Base-by-base conservation (phyloP, 2,888 invertebrate species). In the Mantis religiosa region DNA sequence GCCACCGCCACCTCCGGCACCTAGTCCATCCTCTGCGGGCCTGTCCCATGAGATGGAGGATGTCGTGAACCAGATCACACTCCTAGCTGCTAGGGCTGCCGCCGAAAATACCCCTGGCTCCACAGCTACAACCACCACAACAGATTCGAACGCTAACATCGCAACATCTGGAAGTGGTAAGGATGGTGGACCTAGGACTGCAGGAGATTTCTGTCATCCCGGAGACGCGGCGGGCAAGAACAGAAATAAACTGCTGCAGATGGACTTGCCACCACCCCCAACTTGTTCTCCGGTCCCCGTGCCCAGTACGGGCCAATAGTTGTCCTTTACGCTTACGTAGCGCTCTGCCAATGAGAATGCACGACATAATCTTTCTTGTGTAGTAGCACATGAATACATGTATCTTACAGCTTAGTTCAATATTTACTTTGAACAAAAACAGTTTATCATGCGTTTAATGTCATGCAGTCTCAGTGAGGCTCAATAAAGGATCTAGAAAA, bases 1-100 rank as follows among this genome's bases (percentile, higher is more conserved):
- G 20, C 89, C 89, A 15, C 89, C 89, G 71, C 90, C 89, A 84
- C 89, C 89, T 84, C 89, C 91, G 25, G 91, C 90, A 82, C 82
- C 91, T 91, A 93, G 93, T 84, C 93, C 93, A 89, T 95, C 96
- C 27, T 93, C 93, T 87, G 92, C 93, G 27, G 93, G 93, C 34
- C 94, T 97, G 86, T 95, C 95, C 90, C 96, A 97, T 93, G 96
- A 97, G 93, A 97, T 97, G 96, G 97, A 97, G 93, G 96, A 97
- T 93, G 97, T 97, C 91, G 97, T 97, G 90, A 97, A 97, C 93
- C 97, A 97, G 94, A 97, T 97, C 92, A 96, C 97, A 90, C 94
- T 97, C 91, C 93, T 97, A 92, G 97, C 97, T 89, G 96, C 96
- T 28, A 94, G 96, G 91, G 96, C 96, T n/a, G 96, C 96, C 85